These are phyloP conservation scores for Gephyroberyx darwinii DNA, from an alignment of 2,797 vertebrate species.

Conservation along the genomic window DNA sequence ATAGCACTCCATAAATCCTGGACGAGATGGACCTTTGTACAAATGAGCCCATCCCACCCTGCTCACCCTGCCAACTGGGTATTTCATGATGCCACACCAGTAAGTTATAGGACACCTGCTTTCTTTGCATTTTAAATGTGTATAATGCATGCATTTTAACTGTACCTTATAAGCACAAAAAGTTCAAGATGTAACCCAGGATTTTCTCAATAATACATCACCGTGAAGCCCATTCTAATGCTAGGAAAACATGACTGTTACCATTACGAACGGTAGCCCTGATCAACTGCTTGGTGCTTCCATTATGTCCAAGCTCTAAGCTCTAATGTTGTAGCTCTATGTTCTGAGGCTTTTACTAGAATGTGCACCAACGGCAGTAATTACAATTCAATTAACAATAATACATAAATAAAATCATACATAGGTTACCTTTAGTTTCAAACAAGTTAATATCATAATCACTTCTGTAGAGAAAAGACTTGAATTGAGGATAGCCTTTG, in stretches of 20 bases:
- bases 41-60: slow-evolving; percentile 7
- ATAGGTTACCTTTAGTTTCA: not conserved
- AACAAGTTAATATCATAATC: not conserved
- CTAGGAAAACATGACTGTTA: too few relatives aligned
- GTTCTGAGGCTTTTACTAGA: not conserved
- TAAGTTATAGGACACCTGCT: too few relatives aligned
- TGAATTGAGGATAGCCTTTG: not conserved
- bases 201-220: too few relatives aligned
- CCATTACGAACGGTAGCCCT: too few relatives aligned
- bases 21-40: slow-evolving; percentile 25
- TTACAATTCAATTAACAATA: not conserved
- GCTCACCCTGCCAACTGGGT: not conserved
- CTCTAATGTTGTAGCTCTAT: not conserved
- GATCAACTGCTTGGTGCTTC: too few relatives aligned
- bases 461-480: slow-evolving; percentile 5
- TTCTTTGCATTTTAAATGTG: too few relatives aligned
- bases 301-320: too few relatives aligned
- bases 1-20: slow-evolving; percentile 51
- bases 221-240: too few relatives aligned
- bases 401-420: not conserved
- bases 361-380: not conserved
- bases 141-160: too few relatives aligned
- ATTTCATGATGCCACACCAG: too few relatives aligned
- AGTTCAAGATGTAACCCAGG: too few relatives aligned
- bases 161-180: too few relatives aligned